Base-by-base conservation (phyloP, 2,888 invertebrate species). In the Schizaphis graminum region DNA sequence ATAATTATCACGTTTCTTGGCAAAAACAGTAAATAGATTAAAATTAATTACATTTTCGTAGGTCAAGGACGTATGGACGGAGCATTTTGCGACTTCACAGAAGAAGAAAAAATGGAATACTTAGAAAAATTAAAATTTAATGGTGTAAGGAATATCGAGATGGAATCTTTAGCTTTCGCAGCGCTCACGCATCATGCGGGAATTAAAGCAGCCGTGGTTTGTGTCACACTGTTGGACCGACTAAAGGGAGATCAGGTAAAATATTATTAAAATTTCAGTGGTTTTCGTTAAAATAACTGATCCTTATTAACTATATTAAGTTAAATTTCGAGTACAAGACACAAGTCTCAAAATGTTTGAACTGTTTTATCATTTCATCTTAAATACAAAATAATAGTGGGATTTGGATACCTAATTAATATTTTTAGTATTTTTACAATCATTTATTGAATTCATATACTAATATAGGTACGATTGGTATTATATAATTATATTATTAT, bases 1-100 rank as follows among this genome's bases (percentile, higher is more conserved):
- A 86, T 28, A 86, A 28, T 86, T 16, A 44, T n/a, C 49, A 87
- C n/a, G n/a, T 49, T 2, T n/a, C 3, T 87, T 21, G 10, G 10
- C 21, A 4, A 26, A 41, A 89, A 8, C 8, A 35, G 21, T 77
- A 35, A 89, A 41, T 57, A 56, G 26, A 89, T 57, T 89, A 89
- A 89, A 13, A 57, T 89, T 57, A 41, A 41, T 89, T 57, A 77
- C 8, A 77, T 92, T 94, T 89, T 94, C 94, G n/a, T 95, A 98
- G 98, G 99, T 57, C 99, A 99, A 96, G 99, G 98, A 41, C 97
- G 99, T 86, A 96, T 99, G 95, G 99, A 99, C 96, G 99, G 99
- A 2, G 99, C 99, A 10, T 99, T 99, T 96, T 99, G 99, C 96
- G 98, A 99, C 95, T 99, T 98, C 96, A 97, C 97, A 4, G 98